Evolutionary conservation across 2,797 vertebrate genomes (phyloP).

Genomic region (Euthynnus affinis): DNA sequence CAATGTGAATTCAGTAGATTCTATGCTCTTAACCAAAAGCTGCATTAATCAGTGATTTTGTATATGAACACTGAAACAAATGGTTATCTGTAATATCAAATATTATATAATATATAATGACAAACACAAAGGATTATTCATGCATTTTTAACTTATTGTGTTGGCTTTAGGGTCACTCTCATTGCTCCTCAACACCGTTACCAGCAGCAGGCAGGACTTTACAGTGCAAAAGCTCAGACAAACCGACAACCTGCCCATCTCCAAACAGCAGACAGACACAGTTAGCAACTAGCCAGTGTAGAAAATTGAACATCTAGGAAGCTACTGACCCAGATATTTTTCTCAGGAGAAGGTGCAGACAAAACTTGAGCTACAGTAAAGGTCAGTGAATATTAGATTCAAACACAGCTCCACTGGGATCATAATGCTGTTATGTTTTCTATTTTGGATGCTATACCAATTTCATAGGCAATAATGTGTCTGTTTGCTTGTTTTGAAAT

Average conservation of each 20-base stretch:
- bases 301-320: background rate
- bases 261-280: background rate
- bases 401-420: background rate
- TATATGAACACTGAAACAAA: background rate
- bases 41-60: background rate
- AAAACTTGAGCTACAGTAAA: background rate
- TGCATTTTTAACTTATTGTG: background rate
- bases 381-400: background rate
- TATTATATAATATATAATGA: too few relatives aligned
- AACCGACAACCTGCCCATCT: too few relatives aligned
- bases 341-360: background rate
- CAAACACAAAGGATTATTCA: background rate
- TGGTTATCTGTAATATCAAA: background rate
- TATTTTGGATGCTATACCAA: background rate
- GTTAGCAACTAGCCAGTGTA: background rate
- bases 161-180: background rate
- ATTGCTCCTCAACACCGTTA: background rate
- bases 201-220: background rate
- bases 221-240: background rate
- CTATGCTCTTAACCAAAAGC: background rate
- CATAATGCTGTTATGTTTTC: background rate
- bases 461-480: too few relatives aligned
- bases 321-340: background rate
- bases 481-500: background rate
- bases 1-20: conserved; percentile 1